These are phyloP conservation scores for Zosterops japonicus DNA, from an alignment of 2,113 vertebrate genomes.

Conservation along the genomic window DNA sequence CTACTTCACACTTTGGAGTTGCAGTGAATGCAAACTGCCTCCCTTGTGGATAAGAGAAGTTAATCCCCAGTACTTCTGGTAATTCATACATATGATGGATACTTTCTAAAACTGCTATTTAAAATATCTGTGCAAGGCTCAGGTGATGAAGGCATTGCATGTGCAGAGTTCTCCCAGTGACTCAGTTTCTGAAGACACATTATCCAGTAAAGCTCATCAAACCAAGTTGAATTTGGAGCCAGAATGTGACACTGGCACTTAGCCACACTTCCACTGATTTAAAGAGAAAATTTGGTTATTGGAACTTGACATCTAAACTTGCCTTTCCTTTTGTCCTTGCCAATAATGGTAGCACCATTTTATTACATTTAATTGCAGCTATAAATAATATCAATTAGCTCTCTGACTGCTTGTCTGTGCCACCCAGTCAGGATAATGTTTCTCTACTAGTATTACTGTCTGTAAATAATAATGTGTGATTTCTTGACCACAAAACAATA, in stretches of 20 bases:
- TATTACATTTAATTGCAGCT: not conserved
- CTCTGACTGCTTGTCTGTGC: not conserved
- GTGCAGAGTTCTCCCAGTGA: not conserved
- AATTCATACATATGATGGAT: not conserved
- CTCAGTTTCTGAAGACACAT: not conserved
- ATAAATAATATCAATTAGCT: not conserved
- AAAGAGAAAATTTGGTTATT: not conserved
- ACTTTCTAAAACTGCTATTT: not conserved
- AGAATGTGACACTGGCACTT: not conserved
- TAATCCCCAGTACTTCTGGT: not conserved
- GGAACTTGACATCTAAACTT: not conserved
- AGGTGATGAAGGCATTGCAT: not conserved
- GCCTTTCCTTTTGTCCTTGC: not conserved
- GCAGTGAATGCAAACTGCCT: not conserved
- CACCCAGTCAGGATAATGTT: not conserved
- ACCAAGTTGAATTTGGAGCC: not conserved
- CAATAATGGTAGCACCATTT: not conserved
- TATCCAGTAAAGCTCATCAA: not conserved
- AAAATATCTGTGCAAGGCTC: not conserved
- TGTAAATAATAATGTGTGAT: not conserved
- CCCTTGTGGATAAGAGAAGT: not conserved
- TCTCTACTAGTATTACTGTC: not conserved
- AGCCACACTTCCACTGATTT: not conserved
- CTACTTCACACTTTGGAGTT: not conserved
- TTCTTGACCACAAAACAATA: not conserved